A percentile compares a stretch with the other conserved stretches of the same genome.
Evolutionary conservation across 1,140 invertebrate species (phyloP).

Genomic region (Drosophila prosaltans): DNA sequence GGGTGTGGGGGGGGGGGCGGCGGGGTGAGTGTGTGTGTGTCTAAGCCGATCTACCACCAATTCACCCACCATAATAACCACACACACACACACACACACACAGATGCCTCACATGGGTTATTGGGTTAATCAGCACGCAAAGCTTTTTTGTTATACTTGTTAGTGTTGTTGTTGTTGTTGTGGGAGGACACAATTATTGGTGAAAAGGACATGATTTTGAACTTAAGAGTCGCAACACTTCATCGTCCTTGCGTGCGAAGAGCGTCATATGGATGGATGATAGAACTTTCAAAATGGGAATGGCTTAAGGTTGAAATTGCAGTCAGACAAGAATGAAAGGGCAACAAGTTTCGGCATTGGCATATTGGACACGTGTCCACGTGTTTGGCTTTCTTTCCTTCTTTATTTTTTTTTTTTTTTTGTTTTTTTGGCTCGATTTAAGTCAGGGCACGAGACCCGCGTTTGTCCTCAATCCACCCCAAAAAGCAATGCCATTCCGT

Average conservation of each 20-base stretch:
- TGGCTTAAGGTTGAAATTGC: not conserved
- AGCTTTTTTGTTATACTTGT: slow-evolving; percentile 16
- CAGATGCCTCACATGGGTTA: slow-evolving; percentile 33
- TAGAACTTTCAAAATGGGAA: slow-evolving; percentile 4
- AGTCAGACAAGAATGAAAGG: not conserved
- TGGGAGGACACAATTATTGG: slow-evolving; percentile 24
- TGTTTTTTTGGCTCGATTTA: slow-evolving; percentile 26
- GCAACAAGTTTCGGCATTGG: slow-evolving; percentile 19
- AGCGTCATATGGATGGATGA: slow-evolving; percentile 56
- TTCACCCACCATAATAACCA: slow-evolving; percentile 10
- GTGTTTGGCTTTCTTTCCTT: slow-evolving; percentile 18
- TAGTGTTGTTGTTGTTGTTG: slow-evolving; percentile 28
- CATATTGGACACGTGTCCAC: slow-evolving; percentile 15
- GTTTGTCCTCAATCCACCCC: slow-evolving; percentile 3
- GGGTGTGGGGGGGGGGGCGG: too few relatives aligned
- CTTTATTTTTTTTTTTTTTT: not conserved
- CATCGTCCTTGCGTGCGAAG: slow-evolving; percentile 50
- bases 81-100: slow-evolving; percentile 28
- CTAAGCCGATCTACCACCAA: slow-evolving; percentile 1
- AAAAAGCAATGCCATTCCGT: slow-evolving; percentile 36
- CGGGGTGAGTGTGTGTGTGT: too few relatives aligned
- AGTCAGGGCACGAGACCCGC: slow-evolving; percentile 18
- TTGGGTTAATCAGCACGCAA: slow-evolving; percentile 60
- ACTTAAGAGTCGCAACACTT: slow-evolving; percentile 57
- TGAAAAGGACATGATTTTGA: slow-evolving; percentile 56